Evolutionary conservation across 2,888 invertebrate genomes (phyloP).

Genomic region (Limnephilus auricula): DNA sequence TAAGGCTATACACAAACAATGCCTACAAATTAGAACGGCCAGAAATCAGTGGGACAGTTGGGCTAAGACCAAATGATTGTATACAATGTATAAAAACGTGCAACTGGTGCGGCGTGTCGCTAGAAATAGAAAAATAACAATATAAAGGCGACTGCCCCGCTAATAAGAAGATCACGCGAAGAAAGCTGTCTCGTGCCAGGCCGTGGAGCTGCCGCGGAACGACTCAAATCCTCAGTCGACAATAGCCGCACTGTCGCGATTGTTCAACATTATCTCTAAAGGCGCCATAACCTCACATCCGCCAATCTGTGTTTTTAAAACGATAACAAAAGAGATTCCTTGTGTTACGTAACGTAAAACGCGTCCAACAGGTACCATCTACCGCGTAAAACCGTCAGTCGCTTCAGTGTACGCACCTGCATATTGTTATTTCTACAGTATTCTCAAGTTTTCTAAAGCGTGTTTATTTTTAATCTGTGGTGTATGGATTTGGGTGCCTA

Average conservation of each 20-base stretch:
- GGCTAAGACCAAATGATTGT: neutral
- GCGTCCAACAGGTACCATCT: neutral
- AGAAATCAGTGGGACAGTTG: neutral
- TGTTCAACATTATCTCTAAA: constrained; percentile 49
- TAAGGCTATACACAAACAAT: too few species aligned
- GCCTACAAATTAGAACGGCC: neutral
- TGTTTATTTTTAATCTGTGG: constrained; percentile 10
- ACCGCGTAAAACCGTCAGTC: neutral
- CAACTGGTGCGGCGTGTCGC: neutral
- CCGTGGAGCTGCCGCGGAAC: constrained; percentile 54
- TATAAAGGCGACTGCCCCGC: constrained; percentile 51
- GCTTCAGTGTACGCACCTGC: neutral
- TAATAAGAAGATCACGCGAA: constrained; percentile 63
- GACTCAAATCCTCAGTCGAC: constrained; percentile 60
- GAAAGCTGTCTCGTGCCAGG: constrained; percentile 62
- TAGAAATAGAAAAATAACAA: constrained; percentile 52
- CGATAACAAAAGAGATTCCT: neutral
- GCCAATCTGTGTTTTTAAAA: neutral
- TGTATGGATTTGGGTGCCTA: constrained; percentile 11
- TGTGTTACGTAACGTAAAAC: constrained; percentile 6
- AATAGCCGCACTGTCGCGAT: constrained; percentile 64
- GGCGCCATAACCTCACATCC: neutral
- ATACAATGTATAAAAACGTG: neutral
- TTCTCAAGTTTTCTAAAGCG: neutral
- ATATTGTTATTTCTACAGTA: neutral